Percentiles rank a stretch among this genome's conserved stretches.
Conservation (phyloP, 2,113 vertebrate species). For the Tricholaema leucomelas region DNA sequence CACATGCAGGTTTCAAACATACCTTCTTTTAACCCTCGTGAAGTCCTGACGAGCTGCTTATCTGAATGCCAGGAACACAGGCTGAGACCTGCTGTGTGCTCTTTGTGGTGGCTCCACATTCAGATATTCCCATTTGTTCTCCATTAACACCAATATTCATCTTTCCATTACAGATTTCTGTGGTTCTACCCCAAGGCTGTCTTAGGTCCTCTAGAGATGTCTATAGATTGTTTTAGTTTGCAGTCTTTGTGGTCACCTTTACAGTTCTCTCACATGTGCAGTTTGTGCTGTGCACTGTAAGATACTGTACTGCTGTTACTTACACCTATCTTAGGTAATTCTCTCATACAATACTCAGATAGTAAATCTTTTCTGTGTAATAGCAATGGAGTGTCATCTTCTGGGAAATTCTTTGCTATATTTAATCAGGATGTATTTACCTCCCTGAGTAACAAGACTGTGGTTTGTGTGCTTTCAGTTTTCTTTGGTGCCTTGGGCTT, state of each 20-base stretch:
- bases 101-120: not conserved
- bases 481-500: not conserved
- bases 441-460: not conserved
- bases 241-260: not conserved
- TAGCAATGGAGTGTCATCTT: not conserved
- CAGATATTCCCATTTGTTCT: not conserved
- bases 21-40: not conserved
- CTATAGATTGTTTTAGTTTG: not conserved
- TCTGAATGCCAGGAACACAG: not conserved
- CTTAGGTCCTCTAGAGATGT: not conserved
- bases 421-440: not conserved
- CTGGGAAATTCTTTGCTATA: not conserved
- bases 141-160: not conserved
- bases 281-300: not conserved
- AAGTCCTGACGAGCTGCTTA: not conserved
- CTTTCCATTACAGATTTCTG: not conserved
- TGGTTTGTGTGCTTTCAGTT: not conserved
- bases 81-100: not conserved
- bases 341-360: not conserved
- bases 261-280: not conserved
- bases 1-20: not conserved
- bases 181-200: not conserved
- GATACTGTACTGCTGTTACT: not conserved
- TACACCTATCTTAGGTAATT: not conserved
- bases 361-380: not conserved